Evolutionary conservation across 2,888 invertebrate genomes (phyloP).

Genomic region (Phania funesta): DNA sequence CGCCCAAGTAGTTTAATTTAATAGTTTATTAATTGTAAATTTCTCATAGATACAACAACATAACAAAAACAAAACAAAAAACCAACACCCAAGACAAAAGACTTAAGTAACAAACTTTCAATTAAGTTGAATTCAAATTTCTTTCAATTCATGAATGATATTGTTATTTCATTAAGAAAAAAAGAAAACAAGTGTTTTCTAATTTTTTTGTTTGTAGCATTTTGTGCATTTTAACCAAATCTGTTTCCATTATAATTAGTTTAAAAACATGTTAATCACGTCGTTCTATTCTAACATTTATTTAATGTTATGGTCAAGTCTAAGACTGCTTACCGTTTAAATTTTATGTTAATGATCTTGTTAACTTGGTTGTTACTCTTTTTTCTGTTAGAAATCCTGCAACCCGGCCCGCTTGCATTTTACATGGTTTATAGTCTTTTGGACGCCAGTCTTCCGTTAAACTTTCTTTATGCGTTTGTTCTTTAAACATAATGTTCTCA

Average conservation of each 20-base stretch:
- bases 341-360: conserved; percentile 69
- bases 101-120: conserved; percentile 26
- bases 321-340: conserved; percentile 27
- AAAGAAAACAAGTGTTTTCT: conserved; percentile 56
- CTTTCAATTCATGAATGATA: conserved; percentile 42
- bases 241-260: conserved; percentile 64
- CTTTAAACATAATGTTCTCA: conserved; percentile 7
- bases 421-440: conserved; percentile 73
- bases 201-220: conserved; percentile 24
- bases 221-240: conserved; percentile 17
- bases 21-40: conserved; percentile 72
- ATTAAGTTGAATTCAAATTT: background rate
- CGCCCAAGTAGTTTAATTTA: conserved; percentile 75
- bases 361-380: conserved; percentile 69
- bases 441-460: conserved; percentile 72
- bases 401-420: background rate
- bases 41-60: conserved; percentile 57
- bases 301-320: conserved; percentile 72
- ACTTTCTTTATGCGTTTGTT: conserved; percentile 41
- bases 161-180: conserved; percentile 23
- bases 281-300: conserved; percentile 70
- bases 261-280: conserved; percentile 60
- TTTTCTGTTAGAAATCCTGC: conserved; percentile 13
- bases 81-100: conserved; percentile 1
- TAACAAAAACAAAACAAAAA: too few relatives aligned